Percentiles rank a stretch among this genome's conserved stretches.
Conservation (phyloP, 2,888 invertebrate genomes). For the Diarsia mendica region DNA sequence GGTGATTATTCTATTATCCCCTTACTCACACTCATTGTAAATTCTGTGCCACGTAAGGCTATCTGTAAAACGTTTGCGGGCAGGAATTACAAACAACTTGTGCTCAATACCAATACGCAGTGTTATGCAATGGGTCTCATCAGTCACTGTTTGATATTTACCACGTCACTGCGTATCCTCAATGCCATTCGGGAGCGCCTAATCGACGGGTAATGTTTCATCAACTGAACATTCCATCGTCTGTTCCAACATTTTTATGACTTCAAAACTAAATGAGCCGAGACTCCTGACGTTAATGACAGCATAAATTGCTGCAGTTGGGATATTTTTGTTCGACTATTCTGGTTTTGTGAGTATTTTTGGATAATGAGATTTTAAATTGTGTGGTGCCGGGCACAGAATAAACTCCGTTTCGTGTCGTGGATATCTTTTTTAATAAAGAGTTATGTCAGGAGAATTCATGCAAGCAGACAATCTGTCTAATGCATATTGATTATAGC, state of each 20-base stretch:
- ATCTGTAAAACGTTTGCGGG: neutral
- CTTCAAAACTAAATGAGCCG: constrained; percentile 49
- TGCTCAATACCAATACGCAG: constrained; percentile 13
- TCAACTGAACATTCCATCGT: constrained; percentile 33
- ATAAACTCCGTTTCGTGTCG: constrained; percentile 22
- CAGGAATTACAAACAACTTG: constrained; percentile 7
- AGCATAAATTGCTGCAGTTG: constrained; percentile 34
- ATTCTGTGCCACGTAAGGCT: neutral
- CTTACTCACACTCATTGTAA: neutral
- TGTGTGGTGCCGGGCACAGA: constrained; percentile 10
- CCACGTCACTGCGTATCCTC: constrained; percentile 22
- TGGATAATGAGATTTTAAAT: constrained; percentile 32
- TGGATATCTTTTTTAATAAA: neutral
- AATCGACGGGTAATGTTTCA: constrained; percentile 48
- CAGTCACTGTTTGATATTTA: constrained; percentile 25
- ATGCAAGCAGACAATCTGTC: neutral
- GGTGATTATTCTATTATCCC: neutral
- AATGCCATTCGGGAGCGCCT: constrained; percentile 39
- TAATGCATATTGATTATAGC: neutral
- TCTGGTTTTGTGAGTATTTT: constrained; percentile 44
- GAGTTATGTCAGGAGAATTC: neutral
- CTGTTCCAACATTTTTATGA: constrained; percentile 46
- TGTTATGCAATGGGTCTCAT: constrained; percentile 32
- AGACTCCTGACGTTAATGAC: constrained; percentile 40
- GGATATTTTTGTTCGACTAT: constrained; percentile 34